Evolutionary conservation across 2,888 invertebrate species (phyloP).

Genomic region (Catotricha subobsoleta): DNA sequence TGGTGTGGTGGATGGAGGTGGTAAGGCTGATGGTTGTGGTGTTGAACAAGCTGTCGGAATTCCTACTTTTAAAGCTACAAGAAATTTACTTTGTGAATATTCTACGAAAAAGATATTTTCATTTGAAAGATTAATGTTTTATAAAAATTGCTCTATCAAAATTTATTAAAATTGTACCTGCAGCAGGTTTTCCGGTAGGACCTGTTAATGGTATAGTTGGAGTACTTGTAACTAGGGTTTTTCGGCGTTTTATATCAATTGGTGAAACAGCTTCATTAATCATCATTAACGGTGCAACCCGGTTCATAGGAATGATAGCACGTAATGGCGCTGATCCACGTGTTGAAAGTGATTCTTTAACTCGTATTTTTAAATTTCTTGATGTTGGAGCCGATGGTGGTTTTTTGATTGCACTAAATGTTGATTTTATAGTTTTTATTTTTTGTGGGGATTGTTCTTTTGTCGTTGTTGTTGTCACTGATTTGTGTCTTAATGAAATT

Average conservation of each 20-base stretch:
- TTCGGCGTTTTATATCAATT: not conserved
- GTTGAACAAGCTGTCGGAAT: too few relatives aligned
- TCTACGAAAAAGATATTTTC: too few relatives aligned
- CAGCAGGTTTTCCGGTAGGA: too few relatives aligned
- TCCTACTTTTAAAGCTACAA: too few relatives aligned
- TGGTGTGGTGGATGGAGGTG: too few relatives aligned
- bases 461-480: not conserved
- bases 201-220: too few relatives aligned
- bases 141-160: too few relatives aligned
- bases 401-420: not conserved
- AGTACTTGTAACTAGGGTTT: not conserved
- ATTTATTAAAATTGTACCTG: too few relatives aligned
- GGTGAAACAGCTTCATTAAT: not conserved
- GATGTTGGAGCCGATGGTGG: not conserved
- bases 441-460: slow-evolving; percentile 4
- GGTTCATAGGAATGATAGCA: not conserved
- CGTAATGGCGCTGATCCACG: not conserved
- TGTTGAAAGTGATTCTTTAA: not conserved
- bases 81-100: too few relatives aligned
- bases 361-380: slow-evolving; percentile 2
- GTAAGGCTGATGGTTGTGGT: too few relatives aligned
- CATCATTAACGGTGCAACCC: not conserved
- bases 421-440: not conserved
- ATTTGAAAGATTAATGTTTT: too few relatives aligned
- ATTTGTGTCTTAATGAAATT: slow-evolving; percentile 1